A percentile compares a stretch with the other conserved stretches of the same genome.
phyloP scores from a whole-genome alignment of 2,113 vertebrate species.

The Callopanchax toddi region DNA sequence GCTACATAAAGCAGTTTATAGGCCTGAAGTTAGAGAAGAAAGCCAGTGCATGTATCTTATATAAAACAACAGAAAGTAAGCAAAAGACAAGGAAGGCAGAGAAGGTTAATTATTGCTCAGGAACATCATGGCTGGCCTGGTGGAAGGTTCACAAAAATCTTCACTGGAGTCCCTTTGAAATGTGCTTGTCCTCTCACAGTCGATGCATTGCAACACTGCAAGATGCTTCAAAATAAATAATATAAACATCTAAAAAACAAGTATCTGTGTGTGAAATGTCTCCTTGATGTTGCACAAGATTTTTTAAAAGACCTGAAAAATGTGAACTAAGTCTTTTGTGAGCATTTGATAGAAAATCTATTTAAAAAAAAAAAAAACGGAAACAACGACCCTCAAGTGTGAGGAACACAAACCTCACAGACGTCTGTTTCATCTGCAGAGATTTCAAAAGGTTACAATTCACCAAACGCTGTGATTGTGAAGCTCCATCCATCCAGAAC shows the following conservation, averaged over 20 bases:
- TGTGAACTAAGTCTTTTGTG: no score
- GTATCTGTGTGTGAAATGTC: slow-evolving; percentile 32
- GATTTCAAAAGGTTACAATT: slow-evolving; percentile 13
- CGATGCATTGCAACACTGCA: slow-evolving; percentile 27
- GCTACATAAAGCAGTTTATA: slow-evolving; percentile 69
- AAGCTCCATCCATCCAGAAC: slow-evolving; percentile 50
- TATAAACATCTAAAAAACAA: slow-evolving; percentile 47
- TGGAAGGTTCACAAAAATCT: slow-evolving; percentile 53
- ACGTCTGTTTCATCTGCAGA: slow-evolving; percentile 5
- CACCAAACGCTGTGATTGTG: slow-evolving; percentile 22
- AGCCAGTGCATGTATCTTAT: slow-evolving; percentile 73
- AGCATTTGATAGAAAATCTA: no score
- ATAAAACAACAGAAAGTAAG: slow-evolving; percentile 54
- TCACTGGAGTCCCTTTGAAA: slow-evolving; percentile 66
- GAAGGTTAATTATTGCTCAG: slow-evolving; percentile 65
- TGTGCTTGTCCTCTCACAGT: slow-evolving; percentile 58
- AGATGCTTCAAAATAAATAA: slow-evolving; percentile 69
- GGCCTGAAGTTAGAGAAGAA: slow-evolving; percentile 54
- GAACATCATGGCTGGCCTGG: slow-evolving; percentile 56
- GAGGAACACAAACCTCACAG: slow-evolving; percentile 12
- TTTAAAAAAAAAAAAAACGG: slow-evolving; percentile 12
- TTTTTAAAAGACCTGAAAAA: slow-evolving; percentile 39
- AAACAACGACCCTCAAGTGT: slow-evolving; percentile 36
- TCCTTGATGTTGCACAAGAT: slow-evolving; percentile 24
- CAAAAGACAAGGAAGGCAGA: slow-evolving; percentile 17